Evolutionary conservation across 23 tunicate genomes (phyloP), one percentile per base, ranked within the genome.

Genomic region (Styela plicata): DNA sequence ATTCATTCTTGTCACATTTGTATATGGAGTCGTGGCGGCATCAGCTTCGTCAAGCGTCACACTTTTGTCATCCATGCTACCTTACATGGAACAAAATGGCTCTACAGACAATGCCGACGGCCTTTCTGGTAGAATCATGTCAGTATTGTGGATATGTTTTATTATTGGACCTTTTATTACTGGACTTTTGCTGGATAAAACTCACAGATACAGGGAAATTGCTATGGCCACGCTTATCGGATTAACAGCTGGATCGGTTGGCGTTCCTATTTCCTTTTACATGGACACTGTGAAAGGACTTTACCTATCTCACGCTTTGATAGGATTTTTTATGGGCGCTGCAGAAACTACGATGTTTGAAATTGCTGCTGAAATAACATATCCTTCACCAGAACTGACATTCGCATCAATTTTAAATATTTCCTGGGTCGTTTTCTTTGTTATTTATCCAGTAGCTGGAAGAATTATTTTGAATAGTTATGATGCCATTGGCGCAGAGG

Each of bases 291-390:
- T 61, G 3, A 21, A 37, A 26, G 88, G 79, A 7, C 24, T 79
- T n/a, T 80, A 34, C 78, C 34, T 52, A n/a, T 53, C 95, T 7
- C 87, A 84, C 52, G 33, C 74, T 34, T 22, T 74, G 0, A 63
- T 76, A 63, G 95, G 95, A 7, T 73, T 89, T 80, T 89, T 89
- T 63, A 89, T 85, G 70, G 95, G 89, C 0, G 85, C 95, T 24
- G 83, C 89, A 29, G 87, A 89, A 69, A 89, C 95, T 18, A 77
- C 89, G 1, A 28, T 89, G 44, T 89, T 85, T 66, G 95, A 89
- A 71, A 80, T 85, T 20, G 88, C 87, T 0, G 89, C 82, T 0
- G 89, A 89, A 65, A 87, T 69, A 36, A 89, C 87, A 78, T 89
- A 79, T 70, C 95, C 95, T 2, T 64, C 82, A 44, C 87, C 74